phyloP scores from a whole-genome alignment of 2,113 vertebrate species.

The Lutjanus erythropterus region DNA sequence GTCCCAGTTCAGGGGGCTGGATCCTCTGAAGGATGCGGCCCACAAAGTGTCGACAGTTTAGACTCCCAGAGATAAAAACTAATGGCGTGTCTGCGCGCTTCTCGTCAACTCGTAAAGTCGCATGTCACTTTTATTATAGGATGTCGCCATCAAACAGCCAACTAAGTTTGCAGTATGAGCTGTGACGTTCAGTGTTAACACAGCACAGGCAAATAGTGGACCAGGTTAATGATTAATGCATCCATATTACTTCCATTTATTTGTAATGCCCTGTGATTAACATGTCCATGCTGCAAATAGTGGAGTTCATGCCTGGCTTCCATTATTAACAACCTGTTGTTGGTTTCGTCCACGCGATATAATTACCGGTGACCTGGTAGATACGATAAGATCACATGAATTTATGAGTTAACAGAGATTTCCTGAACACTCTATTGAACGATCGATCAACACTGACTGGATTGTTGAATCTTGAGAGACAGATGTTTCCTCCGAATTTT shows the following conservation, averaged over 20 bases:
- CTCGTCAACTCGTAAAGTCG: neutral
- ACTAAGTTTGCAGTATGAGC: neutral
- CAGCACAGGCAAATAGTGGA: neutral
- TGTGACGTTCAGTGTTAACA: neutral
- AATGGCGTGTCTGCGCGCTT: neutral
- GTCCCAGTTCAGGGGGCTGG: neutral
- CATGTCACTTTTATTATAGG: neutral
- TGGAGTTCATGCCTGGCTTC: conserved; percentile 5
- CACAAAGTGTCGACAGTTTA: neutral
- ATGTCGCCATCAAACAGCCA: neutral
- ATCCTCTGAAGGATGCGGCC: neutral
- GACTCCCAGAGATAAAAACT: neutral
- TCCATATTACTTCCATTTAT: conserved; percentile 24
- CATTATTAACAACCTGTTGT: conserved; percentile 18
- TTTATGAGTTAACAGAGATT: conserved; percentile 17
- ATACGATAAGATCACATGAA: conserved; percentile 11
- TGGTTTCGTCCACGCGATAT: neutral
- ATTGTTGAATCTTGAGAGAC: neutral
- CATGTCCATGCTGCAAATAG: conserved; percentile 33
- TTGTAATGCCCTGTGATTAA: conserved; percentile 33
- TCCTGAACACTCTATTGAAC: neutral
- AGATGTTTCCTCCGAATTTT: neutral
- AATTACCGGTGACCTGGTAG: neutral
- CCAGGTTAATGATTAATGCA: neutral
- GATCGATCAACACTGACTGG: neutral